A percentile compares a stretch with the other conserved stretches of the same genome.
Evolutionary conservation across 2,888 invertebrate genomes (phyloP).

Genomic region (Amitus sp.): DNA sequence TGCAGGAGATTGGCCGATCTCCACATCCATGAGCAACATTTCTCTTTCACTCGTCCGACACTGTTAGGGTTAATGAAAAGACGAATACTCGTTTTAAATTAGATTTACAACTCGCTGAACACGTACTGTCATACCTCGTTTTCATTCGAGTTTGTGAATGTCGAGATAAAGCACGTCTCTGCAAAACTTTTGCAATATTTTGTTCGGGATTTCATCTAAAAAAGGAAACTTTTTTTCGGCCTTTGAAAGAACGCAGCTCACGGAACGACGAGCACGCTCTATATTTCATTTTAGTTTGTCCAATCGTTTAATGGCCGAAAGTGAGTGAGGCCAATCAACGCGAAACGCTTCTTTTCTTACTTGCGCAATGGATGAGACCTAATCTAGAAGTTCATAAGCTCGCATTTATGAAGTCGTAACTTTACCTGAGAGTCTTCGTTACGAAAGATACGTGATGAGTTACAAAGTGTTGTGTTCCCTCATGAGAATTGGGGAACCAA

Average conservation of each 20-base stretch:
- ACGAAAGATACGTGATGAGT: neutral
- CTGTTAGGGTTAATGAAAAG: slow-evolving; percentile 43
- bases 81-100: slow-evolving; percentile 42
- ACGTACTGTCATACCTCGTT: slow-evolving; percentile 41
- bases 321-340: too few relatives aligned
- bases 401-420: neutral
- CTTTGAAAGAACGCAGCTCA: neutral
- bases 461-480: neutral
- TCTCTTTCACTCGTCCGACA: slow-evolving; percentile 41
- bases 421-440: neutral
- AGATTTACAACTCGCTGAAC: slow-evolving; percentile 43
- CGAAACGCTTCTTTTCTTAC: too few relatives aligned
- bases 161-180: slow-evolving; percentile 41
- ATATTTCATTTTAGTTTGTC: too few relatives aligned
- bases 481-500: too few relatives aligned
- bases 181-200: slow-evolving; percentile 37
- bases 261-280: neutral
- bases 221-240: slow-evolving; percentile 18
- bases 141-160: slow-evolving; percentile 40
- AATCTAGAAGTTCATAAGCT: neutral
- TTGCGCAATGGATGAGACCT: neutral
- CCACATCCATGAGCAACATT: slow-evolving; percentile 37
- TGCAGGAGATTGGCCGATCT: slow-evolving; percentile 17
- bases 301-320: too few relatives aligned
- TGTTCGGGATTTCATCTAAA: slow-evolving; percentile 20